These are phyloP conservation scores for Nesoenas mayeri DNA, from an alignment of 2,113 vertebrate genomes.

Conservation along the genomic window DNA sequence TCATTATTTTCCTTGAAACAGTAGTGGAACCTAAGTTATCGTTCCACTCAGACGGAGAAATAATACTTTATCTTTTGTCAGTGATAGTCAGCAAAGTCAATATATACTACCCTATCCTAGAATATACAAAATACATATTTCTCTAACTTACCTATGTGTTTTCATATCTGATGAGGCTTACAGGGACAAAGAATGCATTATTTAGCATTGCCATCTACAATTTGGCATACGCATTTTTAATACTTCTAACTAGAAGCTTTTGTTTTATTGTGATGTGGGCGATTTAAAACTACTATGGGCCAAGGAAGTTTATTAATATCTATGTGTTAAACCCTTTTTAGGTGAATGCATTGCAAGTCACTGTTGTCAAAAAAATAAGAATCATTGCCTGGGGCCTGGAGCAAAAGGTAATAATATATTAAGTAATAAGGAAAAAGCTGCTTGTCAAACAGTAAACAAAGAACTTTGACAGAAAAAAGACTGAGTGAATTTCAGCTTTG, in stretches of 20 bases:
- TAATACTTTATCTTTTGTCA: background rate
- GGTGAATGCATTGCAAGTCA: background rate
- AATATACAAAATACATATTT: background rate
- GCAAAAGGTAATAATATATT: background rate
- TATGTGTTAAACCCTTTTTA: background rate
- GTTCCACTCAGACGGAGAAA: background rate
- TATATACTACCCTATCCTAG: background rate
- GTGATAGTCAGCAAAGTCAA: background rate
- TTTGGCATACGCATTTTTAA: background rate
- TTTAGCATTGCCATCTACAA: fast-evolving
- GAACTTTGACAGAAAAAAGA: background rate
- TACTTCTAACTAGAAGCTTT: background rate
- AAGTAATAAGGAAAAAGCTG: background rate
- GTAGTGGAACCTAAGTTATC: background rate
- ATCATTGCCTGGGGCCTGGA: background rate
- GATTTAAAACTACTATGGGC: background rate
- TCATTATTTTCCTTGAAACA: background rate
- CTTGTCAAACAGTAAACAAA: background rate
- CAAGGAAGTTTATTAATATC: background rate
- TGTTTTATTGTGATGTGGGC: background rate
- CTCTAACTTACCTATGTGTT: background rate
- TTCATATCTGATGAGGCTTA: background rate
- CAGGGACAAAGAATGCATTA: background rate
- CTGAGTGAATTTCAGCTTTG: background rate
- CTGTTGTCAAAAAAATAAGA: background rate